These are phyloP conservation scores for Lasius platythorax DNA, from an alignment of 2,888 invertebrate genomes.

Conservation along the genomic window DNA sequence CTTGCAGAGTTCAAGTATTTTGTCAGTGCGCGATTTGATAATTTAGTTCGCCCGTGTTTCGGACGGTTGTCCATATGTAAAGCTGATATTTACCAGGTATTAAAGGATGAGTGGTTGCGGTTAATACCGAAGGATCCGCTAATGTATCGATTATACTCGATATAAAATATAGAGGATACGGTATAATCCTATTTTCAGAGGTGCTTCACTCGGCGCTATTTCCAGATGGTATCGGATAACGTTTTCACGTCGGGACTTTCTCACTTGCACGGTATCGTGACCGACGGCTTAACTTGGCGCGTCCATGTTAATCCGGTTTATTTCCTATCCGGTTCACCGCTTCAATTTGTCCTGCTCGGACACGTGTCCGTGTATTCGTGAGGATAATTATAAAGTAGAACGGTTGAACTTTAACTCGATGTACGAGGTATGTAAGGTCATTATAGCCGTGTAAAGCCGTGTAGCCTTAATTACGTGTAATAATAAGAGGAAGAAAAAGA, in stretches of 20 bases:
- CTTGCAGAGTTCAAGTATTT: slow-evolving; percentile 19
- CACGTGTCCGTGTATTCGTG: background rate
- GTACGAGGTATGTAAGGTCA: background rate
- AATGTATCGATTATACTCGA: slow-evolving; percentile 49
- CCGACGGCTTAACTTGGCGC: slow-evolving; percentile 43
- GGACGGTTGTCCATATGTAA: slow-evolving; percentile 7
- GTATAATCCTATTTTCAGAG: slow-evolving; percentile 47
- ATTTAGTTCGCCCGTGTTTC: slow-evolving; percentile 30
- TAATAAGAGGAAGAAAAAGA: background rate
- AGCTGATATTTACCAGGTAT: slow-evolving; percentile 35
- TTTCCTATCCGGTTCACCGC: slow-evolving; percentile 23
- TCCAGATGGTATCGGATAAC: slow-evolving; percentile 44
- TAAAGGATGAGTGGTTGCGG: slow-evolving; percentile 15
- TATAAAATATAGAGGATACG: slow-evolving; percentile 24
- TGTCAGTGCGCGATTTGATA: slow-evolving; percentile 20
- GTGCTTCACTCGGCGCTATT: slow-evolving; percentile 48
- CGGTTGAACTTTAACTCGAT: background rate
- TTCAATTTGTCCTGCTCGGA: slow-evolving; percentile 29
- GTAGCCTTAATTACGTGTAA: slow-evolving; percentile 19
- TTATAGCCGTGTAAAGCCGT: background rate
- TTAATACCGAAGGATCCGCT: slow-evolving; percentile 33
- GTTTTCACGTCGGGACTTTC: slow-evolving; percentile 45
- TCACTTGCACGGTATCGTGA: slow-evolving; percentile 48
- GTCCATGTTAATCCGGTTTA: slow-evolving; percentile 49
- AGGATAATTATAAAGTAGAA: slow-evolving; percentile 31